Conservation (phyloP, 2,888 invertebrate species). For the Cyclophora albipunctata region DNA sequence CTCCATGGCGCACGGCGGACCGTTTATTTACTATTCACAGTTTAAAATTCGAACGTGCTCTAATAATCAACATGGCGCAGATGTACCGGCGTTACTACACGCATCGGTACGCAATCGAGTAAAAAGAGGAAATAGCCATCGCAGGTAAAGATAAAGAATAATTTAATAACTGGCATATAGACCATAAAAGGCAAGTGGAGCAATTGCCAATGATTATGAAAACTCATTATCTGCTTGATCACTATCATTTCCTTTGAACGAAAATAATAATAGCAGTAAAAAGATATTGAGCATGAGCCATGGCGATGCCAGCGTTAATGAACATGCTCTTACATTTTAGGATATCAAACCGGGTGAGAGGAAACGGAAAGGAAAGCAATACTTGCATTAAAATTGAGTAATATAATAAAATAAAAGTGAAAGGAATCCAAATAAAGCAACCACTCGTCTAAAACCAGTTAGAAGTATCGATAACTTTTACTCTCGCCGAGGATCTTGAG, state of each 20-base stretch:
- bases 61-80: constrained; percentile 58
- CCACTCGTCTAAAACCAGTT: constrained; percentile 44
- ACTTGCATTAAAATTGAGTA: no score
- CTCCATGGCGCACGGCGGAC: constrained; percentile 48
- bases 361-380: no score
- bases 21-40: constrained; percentile 71
- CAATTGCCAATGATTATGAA: background rate
- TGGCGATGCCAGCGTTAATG: no score
- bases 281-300: no score
- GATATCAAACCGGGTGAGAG: no score
- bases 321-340: no score
- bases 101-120: constrained; percentile 24
- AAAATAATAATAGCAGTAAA: no score
- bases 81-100: constrained; percentile 35
- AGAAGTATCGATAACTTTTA: constrained; percentile 40
- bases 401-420: constrained; percentile 39
- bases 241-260: no score
- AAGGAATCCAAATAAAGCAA: constrained; percentile 37
- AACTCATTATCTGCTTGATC: no score
- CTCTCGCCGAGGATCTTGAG: constrained; percentile 20
- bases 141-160: constrained; percentile 20
- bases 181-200: constrained; percentile 7
- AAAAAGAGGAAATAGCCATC: constrained; percentile 21
- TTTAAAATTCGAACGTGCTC: constrained; percentile 63
- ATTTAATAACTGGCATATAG: constrained; percentile 13